A percentile compares a stretch with the other conserved stretches of the same genome.
Conservation (phyloP, 1,140 invertebrate species). For the Euschistus heros region DNA sequence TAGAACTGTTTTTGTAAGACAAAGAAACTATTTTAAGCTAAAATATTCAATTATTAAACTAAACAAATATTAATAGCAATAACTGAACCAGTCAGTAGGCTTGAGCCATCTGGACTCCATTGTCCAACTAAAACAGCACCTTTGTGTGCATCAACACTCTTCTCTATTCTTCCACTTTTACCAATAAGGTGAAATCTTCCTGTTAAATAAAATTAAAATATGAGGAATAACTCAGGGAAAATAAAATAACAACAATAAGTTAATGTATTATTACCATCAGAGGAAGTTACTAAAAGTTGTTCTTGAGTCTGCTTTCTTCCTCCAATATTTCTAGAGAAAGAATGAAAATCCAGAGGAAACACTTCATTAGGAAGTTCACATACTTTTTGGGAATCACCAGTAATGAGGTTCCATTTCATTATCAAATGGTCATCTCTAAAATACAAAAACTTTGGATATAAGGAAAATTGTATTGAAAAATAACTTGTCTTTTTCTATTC, state of each 20-base stretch:
- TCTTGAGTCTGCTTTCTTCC: constrained; percentile 65
- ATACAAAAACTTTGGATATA: constrained; percentile 26
- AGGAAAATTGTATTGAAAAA: constrained; percentile 1
- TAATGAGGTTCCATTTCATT: constrained; percentile 76
- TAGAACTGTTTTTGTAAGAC: no score
- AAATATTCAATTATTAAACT: neutral
- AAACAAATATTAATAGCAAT: constrained; percentile 17
- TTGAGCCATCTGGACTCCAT: constrained; percentile 90
- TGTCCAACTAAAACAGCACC: constrained; percentile 73
- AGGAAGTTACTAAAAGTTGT: constrained; percentile 73
- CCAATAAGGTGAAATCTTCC: constrained; percentile 83
- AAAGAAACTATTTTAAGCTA: neutral
- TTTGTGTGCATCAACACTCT: constrained; percentile 83
- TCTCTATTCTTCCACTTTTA: constrained; percentile 82
- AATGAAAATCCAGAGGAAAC: constrained; percentile 81
- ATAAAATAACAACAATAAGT: neutral
- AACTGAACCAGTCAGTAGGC: constrained; percentile 65
- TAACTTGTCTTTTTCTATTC: constrained; percentile 16
- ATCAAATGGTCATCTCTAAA: constrained; percentile 82
- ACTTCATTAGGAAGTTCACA: constrained; percentile 70
- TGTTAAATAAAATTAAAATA: constrained; percentile 30
- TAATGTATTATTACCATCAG: constrained; percentile 58
- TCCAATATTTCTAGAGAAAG: constrained; percentile 51
- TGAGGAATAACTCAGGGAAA: neutral
- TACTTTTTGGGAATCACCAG: constrained; percentile 61